Percentiles rank a stretch among this genome's conserved stretches.
These are phyloP conservation scores for Ochropleura plecta DNA, from an alignment of 2,888 invertebrate genomes.

Conservation along the genomic window DNA sequence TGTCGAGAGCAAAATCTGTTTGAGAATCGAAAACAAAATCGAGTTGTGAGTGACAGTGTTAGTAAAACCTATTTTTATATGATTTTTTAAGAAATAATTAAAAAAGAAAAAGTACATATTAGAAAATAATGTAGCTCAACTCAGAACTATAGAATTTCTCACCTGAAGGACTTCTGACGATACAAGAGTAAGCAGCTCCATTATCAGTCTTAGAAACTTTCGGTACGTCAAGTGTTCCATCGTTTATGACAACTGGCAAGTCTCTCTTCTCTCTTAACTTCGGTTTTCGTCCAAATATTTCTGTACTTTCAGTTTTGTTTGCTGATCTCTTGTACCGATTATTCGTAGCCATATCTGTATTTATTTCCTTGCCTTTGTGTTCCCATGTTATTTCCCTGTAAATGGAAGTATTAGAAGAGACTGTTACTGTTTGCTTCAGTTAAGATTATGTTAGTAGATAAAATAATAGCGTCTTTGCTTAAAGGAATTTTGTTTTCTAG, in stretches of 20 bases:
- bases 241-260: constrained; percentile 72
- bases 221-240: constrained; percentile 91
- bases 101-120: no score
- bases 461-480: constrained; percentile 3
- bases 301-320: constrained; percentile 80
- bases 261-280: constrained; percentile 87
- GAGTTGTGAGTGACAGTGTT: no score
- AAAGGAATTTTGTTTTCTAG: constrained; percentile 18
- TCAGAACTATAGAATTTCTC: constrained; percentile 83
- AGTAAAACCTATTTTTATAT: no score
- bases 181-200: constrained; percentile 94
- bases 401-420: constrained; percentile 50
- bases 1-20: no score
- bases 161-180: constrained; percentile 93
- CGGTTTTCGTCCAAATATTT: constrained; percentile 87
- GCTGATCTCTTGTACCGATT: constrained; percentile 82
- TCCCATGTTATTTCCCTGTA: constrained; percentile 89
- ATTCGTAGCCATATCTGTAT: constrained; percentile 73
- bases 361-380: constrained; percentile 86
- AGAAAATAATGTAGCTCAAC: no score
- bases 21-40: no score
- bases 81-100: no score
- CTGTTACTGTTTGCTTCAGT: constrained; percentile 9
- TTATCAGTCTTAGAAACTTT: constrained; percentile 92
- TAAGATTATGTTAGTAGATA: constrained; percentile 38